phyloP scores from a whole-genome alignment of 2,797 vertebrate species.

The Fistularia commersonii region DNA sequence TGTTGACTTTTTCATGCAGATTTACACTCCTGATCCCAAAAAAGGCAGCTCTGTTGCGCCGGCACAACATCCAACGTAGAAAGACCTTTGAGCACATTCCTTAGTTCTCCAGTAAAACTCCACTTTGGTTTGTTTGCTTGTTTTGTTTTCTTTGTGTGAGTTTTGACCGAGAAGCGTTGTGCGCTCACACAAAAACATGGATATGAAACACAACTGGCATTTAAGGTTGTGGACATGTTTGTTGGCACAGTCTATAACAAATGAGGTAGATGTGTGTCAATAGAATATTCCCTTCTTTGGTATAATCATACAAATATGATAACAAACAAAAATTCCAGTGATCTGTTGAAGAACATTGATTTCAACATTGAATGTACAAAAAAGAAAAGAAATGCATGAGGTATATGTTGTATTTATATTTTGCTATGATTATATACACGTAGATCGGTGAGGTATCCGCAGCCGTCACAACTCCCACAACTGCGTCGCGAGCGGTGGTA shows the following conservation, averaged over 20 bases:
- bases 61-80: conserved; percentile 33
- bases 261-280: conserved; percentile 82
- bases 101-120: conserved; percentile 24
- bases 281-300: conserved; percentile 79
- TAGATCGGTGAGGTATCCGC: conserved; percentile 50
- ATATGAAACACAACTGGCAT: conserved; percentile 50
- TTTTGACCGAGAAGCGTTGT: not conserved
- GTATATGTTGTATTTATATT: conserved; percentile 71
- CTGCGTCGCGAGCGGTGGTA: conserved; percentile 32
- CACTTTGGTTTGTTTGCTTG: not conserved
- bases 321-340: conserved; percentile 63
- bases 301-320: conserved; percentile 71
- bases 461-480: conserved; percentile 46
- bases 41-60: conserved; percentile 25
- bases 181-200: conserved; percentile 45
- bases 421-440: conserved; percentile 68
- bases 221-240: conserved; percentile 52
- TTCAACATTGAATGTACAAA: conserved; percentile 68
- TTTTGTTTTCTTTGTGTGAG: no score
- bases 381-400: conserved; percentile 72
- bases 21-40: conserved; percentile 3
- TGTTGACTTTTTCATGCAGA: conserved; percentile 16
- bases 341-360: conserved; percentile 61
- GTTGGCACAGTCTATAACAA: conserved; percentile 74
- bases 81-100: conserved; percentile 41